Percentiles rank a stretch among this genome's conserved stretches.
These are phyloP conservation scores for Drosophila insularis DNA, from an alignment of 1,140 invertebrate species.

Conservation along the genomic window DNA sequence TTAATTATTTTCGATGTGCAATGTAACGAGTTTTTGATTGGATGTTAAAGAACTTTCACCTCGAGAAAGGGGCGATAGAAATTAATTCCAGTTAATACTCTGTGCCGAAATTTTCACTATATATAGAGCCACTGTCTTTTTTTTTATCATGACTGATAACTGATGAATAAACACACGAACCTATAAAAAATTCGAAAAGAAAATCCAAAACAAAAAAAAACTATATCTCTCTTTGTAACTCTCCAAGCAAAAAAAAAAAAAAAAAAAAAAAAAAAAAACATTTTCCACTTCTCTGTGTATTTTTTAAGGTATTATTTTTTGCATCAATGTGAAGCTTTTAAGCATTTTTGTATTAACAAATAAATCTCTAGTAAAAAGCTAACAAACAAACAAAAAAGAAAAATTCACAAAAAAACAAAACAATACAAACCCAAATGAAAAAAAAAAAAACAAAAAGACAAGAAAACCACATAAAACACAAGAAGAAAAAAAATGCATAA, in stretches of 20 bases:
- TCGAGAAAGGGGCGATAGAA: background rate
- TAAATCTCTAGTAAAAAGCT: slow-evolving; percentile 63
- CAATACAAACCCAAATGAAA: slow-evolving; percentile 9
- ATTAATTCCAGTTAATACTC: background rate
- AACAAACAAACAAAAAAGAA: slow-evolving; percentile 44
- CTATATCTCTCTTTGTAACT: slow-evolving; percentile 60
- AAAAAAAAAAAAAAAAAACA: background rate
- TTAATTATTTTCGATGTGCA: too few species aligned
- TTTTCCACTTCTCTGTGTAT: slow-evolving; percentile 69
- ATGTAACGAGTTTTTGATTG: too few species aligned
- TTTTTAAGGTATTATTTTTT: slow-evolving; percentile 75
- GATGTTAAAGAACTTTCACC: too few species aligned
- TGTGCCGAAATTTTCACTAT: background rate
- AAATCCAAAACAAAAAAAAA: slow-evolving; percentile 19
- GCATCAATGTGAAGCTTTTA: slow-evolving; percentile 75
- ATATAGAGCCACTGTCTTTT: background rate
- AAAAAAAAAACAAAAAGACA: slow-evolving; percentile 32
- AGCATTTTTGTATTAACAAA: slow-evolving; percentile 71
- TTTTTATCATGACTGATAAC: background rate
- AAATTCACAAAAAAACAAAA: slow-evolving; percentile 24
- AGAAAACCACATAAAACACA: slow-evolving; percentile 28
- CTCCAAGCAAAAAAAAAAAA: slow-evolving; percentile 24
- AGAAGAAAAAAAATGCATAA: slow-evolving; percentile 36
- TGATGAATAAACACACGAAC: slow-evolving; percentile 9
- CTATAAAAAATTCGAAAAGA: slow-evolving; percentile 7